Conservation (phyloP, 2,888 invertebrate species). For the Dasypogon diadema region DNA sequence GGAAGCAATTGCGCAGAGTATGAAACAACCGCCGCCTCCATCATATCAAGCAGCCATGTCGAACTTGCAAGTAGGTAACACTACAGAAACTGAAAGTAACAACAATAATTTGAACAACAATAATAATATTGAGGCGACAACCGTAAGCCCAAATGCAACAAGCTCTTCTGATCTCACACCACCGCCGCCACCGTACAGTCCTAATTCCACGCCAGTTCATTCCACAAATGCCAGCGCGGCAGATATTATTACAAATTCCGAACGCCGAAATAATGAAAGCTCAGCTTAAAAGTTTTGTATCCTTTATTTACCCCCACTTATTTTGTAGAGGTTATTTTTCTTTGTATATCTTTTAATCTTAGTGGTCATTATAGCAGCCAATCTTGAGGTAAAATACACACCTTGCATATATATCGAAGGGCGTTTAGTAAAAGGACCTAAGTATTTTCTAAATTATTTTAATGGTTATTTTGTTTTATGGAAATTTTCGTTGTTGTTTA, state of each 20-base stretch:
- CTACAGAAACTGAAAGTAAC: constrained; percentile 51
- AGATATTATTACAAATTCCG: not conserved
- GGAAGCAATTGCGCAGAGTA: constrained; percentile 71
- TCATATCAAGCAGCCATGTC: constrained; percentile 76
- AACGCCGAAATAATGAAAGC: constrained; percentile 27
- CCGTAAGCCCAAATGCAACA: not conserved
- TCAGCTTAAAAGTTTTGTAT: constrained; percentile 22
- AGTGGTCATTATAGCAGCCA: not conserved
- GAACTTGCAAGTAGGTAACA: constrained; percentile 57
- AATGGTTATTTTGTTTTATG: not conserved
- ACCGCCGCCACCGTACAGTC: constrained; percentile 21
- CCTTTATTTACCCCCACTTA: not conserved
- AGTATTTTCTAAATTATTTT: not conserved
- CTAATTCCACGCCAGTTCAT: constrained; percentile 8
- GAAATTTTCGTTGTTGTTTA: not conserved
- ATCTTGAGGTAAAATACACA: not conserved
- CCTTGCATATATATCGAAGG: not conserved
- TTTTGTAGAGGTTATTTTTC: not conserved
- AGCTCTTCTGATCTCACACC: constrained; percentile 1
- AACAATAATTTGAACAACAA: constrained; percentile 47
- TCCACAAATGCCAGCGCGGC: constrained; percentile 6
- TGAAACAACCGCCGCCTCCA: constrained; percentile 80
- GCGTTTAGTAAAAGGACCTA: not conserved
- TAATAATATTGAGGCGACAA: constrained; percentile 11
- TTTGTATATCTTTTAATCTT: not conserved